phyloP scores from a whole-genome alignment of 2,113 vertebrate species.

The Zeus faber region DNA sequence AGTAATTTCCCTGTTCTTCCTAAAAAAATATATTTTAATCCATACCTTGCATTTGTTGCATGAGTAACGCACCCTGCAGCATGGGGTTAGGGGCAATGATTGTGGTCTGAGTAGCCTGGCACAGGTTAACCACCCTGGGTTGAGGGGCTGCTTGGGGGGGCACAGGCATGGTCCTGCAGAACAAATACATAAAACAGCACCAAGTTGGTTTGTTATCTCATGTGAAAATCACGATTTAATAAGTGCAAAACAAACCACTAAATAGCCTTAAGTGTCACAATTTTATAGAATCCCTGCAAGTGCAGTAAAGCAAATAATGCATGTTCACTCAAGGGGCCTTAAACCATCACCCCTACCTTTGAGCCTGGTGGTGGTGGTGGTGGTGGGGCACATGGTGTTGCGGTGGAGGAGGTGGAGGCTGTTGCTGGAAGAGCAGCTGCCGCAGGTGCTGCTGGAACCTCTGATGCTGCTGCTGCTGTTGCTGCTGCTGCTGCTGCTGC shows the following conservation, averaged over 20 bases:
- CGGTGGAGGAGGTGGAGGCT: slow-evolving; percentile 65
- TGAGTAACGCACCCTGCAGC: slow-evolving; percentile 89
- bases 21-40: neutral
- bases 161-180: slow-evolving; percentile 57
- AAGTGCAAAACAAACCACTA: neutral
- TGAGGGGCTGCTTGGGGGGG: slow-evolving; percentile 66
- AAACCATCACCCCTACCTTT: slow-evolving; percentile 81
- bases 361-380: slow-evolving; percentile 69
- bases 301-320: neutral
- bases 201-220: neutral
- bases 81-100: slow-evolving; percentile 87
- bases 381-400: slow-evolving; percentile 70
- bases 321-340: slow-evolving; percentile 29
- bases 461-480: slow-evolving; percentile 74
- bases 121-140: slow-evolving; percentile 86
- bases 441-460: slow-evolving; percentile 87
- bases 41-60: slow-evolving; percentile 97
- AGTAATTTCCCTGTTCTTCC: too few relatives aligned
- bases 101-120: slow-evolving; percentile 78
- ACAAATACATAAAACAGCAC: slow-evolving; percentile 18
- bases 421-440: slow-evolving; percentile 85
- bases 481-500: slow-evolving; percentile 61
- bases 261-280: neutral
- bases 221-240: neutral
- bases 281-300: neutral